These are phyloP conservation scores for Labeo rohita DNA, from an alignment of 2,113 vertebrate genomes.

Conservation along the genomic window DNA sequence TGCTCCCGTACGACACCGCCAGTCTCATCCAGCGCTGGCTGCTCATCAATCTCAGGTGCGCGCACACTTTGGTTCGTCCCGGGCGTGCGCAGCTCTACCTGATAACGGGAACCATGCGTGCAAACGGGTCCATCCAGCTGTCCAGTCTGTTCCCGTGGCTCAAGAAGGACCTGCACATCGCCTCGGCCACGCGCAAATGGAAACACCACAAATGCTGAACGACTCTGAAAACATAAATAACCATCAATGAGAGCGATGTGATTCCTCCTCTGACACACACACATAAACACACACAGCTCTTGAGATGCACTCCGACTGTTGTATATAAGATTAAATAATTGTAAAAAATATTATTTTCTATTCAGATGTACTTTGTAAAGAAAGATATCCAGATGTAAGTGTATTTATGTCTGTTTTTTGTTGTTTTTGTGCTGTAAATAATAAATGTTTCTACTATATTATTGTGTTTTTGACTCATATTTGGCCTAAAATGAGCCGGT, in stretches of 20 bases:
- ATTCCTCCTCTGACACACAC: not conserved
- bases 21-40: conserved; percentile 86
- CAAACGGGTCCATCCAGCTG: conserved; percentile 72
- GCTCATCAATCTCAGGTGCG: conserved; percentile 83
- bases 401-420: conserved; percentile 70
- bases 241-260: not conserved
- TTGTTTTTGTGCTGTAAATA: conserved; percentile 45
- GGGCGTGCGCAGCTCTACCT: conserved; percentile 80
- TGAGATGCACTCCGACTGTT: conserved; percentile 71
- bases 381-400: conserved; percentile 56
- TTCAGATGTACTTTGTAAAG: conserved; percentile 57
- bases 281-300: conserved; percentile 44
- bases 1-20: conserved; percentile 83
- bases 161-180: conserved; percentile 79
- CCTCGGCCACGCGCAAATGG: conserved; percentile 82
- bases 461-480: not conserved
- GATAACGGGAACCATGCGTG: conserved; percentile 77
- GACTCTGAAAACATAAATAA: not conserved
- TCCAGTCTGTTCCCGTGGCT: conserved; percentile 83
- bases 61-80: conserved; percentile 70
- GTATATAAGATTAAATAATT: conserved; percentile 74
- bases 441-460: conserved; percentile 55
- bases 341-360: conserved; percentile 63
- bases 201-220: conserved; percentile 83
- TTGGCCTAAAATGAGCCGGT: too few relatives aligned